Evolutionary conservation across 2,797 vertebrate species (phyloP).

Genomic region (Simalia tracyae): DNA sequence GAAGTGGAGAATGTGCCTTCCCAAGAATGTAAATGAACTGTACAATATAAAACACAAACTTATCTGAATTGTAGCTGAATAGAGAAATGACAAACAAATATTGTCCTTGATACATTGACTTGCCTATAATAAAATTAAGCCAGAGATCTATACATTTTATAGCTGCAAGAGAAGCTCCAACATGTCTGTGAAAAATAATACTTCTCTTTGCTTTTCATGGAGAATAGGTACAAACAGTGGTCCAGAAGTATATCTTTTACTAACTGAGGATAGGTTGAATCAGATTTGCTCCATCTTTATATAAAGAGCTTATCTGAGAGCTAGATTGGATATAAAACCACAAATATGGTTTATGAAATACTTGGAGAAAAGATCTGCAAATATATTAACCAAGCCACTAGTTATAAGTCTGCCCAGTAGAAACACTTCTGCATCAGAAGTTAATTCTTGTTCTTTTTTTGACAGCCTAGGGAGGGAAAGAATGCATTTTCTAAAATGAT

Average conservation of each 20-base stretch:
- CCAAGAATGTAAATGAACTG: background rate
- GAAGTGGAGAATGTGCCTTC: background rate
- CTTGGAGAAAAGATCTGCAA: background rate
- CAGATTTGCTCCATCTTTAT: constrained; percentile 6
- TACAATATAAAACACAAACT: background rate
- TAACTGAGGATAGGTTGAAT: background rate
- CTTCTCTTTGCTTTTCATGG: background rate
- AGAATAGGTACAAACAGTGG: background rate
- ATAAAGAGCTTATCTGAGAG: background rate
- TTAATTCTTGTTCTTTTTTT: background rate
- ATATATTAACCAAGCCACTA: background rate
- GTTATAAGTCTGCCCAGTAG: background rate
- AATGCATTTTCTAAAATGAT: background rate
- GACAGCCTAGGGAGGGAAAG: background rate
- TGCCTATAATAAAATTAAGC: background rate
- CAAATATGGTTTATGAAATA: background rate
- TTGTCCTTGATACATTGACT: background rate
- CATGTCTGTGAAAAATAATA: background rate
- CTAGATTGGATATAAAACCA: background rate
- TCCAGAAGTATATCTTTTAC: background rate
- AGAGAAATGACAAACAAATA: background rate
- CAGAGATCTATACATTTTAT: background rate
- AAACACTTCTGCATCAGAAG: background rate
- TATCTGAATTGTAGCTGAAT: background rate
- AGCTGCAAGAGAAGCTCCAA: background rate